These are phyloP conservation scores for Lottia gigantea DNA, from an alignment of 2,888 invertebrate genomes.

Conservation along the genomic window DNA sequence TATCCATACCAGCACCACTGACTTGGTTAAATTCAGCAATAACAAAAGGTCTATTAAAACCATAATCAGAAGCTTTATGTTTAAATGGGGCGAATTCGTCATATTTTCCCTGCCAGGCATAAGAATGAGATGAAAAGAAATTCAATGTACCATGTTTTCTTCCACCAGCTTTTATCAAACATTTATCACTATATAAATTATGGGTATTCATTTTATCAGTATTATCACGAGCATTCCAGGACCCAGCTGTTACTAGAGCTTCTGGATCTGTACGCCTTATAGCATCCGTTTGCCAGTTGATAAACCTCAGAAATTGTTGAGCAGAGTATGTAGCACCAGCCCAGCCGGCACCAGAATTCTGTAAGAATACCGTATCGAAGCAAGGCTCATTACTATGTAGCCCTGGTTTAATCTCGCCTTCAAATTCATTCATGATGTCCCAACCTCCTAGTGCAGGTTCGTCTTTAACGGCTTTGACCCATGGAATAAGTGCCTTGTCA, in stretches of 20 bases:
- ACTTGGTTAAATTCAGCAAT: slow-evolving; percentile 30
- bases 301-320: slow-evolving; percentile 45
- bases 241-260: slow-evolving; percentile 41
- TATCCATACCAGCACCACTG: slow-evolving; percentile 26
- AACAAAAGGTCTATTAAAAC: slow-evolving; percentile 26
- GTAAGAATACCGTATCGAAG: slow-evolving; percentile 44
- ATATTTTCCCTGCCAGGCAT: slow-evolving; percentile 35
- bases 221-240: slow-evolving; percentile 39
- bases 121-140: slow-evolving; percentile 43
- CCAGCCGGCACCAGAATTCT: slow-evolving; percentile 54
- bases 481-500: slow-evolving; percentile 49
- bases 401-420: slow-evolving; percentile 45
- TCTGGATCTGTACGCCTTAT: slow-evolving; percentile 37
- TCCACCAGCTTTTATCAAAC: slow-evolving; percentile 39
- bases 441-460: slow-evolving; percentile 55
- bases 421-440: slow-evolving; percentile 60
- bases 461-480: slow-evolving; percentile 48
- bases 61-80: slow-evolving; percentile 24
- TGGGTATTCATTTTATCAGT: slow-evolving; percentile 33
- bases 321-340: slow-evolving; percentile 43
- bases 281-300: slow-evolving; percentile 47
- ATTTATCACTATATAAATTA: slow-evolving; percentile 43
- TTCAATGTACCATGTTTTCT: slow-evolving; percentile 39
- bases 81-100: slow-evolving; percentile 34
- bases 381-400: slow-evolving; percentile 40